A percentile compares a stretch with the other conserved stretches of the same genome.
Conservation (phyloP, 2,113 vertebrate species). For the Paramormyrops kingsleyae region DNA sequence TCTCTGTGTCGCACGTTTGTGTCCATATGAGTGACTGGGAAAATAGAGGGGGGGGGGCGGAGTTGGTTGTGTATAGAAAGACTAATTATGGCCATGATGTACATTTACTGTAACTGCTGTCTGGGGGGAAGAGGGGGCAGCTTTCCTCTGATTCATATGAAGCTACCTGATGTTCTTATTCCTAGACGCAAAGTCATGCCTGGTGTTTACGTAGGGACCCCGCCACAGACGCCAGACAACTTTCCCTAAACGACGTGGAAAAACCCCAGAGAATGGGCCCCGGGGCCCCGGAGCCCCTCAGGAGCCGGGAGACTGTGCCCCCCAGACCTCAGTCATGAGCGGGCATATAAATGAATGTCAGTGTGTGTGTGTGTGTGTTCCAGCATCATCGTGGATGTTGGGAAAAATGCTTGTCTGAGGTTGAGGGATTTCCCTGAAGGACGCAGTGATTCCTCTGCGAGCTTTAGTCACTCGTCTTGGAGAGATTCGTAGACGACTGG, state of each 20-base stretch:
- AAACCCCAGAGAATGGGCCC: neutral
- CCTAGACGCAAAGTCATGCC: neutral
- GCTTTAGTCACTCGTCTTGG: neutral
- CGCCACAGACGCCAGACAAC: neutral
- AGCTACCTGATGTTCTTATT: neutral
- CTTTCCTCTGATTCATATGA: slow-evolving; percentile 44
- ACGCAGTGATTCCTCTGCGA: neutral
- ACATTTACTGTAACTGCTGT: slow-evolving; percentile 40
- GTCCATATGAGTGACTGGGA: neutral
- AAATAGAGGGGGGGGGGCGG: neutral
- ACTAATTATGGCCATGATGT: slow-evolving; percentile 24
- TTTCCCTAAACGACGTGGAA: neutral
- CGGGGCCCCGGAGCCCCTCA: neutral
- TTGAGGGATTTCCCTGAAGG: neutral
- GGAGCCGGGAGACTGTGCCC: neutral
- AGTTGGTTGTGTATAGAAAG: neutral
- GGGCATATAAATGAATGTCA: neutral
- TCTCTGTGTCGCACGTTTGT: neutral
- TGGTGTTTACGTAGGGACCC: neutral
- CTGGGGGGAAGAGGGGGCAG: slow-evolving; percentile 32
- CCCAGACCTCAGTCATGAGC: neutral
- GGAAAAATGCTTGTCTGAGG: neutral
- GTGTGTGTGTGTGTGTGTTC: neutral
- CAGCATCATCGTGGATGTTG: neutral
- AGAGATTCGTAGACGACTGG: neutral